Conservation (phyloP, 2,113 vertebrate species). For the Grammomys dolichurus region DNA sequence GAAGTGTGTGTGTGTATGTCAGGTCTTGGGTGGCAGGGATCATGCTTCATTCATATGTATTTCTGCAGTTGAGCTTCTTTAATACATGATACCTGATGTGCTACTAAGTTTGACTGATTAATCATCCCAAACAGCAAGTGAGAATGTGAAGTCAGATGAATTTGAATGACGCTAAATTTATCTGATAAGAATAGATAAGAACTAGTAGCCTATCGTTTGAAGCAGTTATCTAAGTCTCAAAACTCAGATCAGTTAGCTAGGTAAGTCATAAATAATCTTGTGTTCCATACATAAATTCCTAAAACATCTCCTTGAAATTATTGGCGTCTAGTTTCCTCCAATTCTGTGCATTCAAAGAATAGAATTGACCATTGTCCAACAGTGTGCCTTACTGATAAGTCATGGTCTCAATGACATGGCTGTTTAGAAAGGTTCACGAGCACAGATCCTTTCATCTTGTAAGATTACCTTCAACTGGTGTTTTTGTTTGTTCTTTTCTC, state of each 20-base stretch:
- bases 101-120: not conserved
- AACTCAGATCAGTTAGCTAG: not conserved
- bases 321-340: not conserved
- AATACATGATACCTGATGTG: not conserved
- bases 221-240: not conserved
- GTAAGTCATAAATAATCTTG: not conserved
- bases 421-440: slow-evolving; percentile 13
- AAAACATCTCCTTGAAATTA: not conserved
- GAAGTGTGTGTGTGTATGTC: not conserved
- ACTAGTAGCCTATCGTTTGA: not conserved
- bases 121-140: not conserved
- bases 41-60: not conserved
- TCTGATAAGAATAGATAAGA: not conserved
- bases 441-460: slow-evolving; percentile 17
- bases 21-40: not conserved
- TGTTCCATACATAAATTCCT: not conserved
- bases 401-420: not conserved
- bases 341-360: not conserved
- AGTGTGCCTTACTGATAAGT: not conserved
- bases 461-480: not conserved
- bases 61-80: not conserved
- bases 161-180: not conserved
- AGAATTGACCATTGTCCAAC: not conserved
- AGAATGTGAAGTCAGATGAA: not conserved
- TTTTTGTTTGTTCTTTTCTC: not conserved